These are phyloP conservation scores for Arion vulgaris DNA, from an alignment of 1,140 invertebrate species.

Conservation along the genomic window DNA sequence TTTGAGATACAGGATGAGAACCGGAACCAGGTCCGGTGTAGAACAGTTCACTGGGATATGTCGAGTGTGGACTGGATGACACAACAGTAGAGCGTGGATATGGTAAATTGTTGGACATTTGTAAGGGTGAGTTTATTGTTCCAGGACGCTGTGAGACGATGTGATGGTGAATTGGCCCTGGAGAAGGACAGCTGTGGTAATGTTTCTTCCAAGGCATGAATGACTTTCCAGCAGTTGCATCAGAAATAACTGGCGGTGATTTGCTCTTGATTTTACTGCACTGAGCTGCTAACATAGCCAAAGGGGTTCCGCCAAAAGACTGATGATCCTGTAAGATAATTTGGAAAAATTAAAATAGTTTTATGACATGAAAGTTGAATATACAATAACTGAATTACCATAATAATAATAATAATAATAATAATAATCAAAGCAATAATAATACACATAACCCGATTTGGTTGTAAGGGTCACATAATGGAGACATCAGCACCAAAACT, in stretches of 20 bases:
- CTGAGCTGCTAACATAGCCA: conserved; percentile 97
- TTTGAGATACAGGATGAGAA: neutral
- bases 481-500: no score
- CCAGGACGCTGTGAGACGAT: conserved; percentile 69
- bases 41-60: conserved; percentile 66
- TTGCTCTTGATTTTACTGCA: conserved; percentile 98
- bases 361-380: neutral
- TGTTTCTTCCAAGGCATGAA: conserved; percentile 94
- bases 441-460: no score
- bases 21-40: conserved; percentile 50
- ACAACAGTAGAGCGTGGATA: conserved; percentile 63
- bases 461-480: no score
- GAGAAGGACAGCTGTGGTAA: conserved; percentile 40
- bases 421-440: no score
- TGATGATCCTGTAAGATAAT: conserved; percentile 76
- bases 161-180: conserved; percentile 52
- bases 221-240: conserved; percentile 94
- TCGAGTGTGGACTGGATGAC: conserved; percentile 48
- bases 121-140: conserved; percentile 75
- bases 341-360: neutral
- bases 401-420: no score
- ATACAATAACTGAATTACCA: no score
- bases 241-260: conserved; percentile 93
- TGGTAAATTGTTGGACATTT: conserved; percentile 65
- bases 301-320: conserved; percentile 90